phyloP scores from a whole-genome alignment of 2,113 vertebrate species.

The Syrrhaptes paradoxus region DNA sequence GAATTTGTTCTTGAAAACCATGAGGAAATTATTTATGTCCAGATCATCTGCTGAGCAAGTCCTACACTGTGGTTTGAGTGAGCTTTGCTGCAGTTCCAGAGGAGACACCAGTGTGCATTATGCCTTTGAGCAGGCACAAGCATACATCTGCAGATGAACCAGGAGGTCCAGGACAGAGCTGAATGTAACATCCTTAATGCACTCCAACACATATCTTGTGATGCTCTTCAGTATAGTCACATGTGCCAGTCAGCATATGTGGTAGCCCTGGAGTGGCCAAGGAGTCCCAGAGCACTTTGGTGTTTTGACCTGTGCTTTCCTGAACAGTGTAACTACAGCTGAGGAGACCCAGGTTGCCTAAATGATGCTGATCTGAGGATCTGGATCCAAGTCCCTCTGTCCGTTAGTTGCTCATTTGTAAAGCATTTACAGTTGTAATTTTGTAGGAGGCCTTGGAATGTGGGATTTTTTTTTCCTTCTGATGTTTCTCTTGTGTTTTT shows the following conservation, averaged over 20 bases:
- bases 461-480: neutral
- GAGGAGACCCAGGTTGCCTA: neutral
- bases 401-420: neutral
- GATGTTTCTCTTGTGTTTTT: neutral
- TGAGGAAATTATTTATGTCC: neutral
- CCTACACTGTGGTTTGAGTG: neutral
- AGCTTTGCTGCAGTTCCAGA: neutral
- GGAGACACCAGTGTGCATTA: neutral
- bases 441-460: neutral
- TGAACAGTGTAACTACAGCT: neutral
- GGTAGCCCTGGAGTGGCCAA: neutral
- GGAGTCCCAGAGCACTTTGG: neutral
- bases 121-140: neutral
- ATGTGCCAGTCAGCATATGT: neutral
- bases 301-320: neutral
- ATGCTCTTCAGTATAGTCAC: neutral
- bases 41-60: neutral
- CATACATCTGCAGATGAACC: neutral
- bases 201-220: neutral
- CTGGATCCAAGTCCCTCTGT: accelerated
- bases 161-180: neutral
- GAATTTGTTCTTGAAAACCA: neutral
- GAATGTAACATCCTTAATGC: neutral
- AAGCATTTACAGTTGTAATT: neutral
- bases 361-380: neutral